Evolutionary conservation across 2,888 invertebrate species (phyloP), one percentile per base, ranked within the genome.

Genomic region (Drosophila peninsularis): DNA sequence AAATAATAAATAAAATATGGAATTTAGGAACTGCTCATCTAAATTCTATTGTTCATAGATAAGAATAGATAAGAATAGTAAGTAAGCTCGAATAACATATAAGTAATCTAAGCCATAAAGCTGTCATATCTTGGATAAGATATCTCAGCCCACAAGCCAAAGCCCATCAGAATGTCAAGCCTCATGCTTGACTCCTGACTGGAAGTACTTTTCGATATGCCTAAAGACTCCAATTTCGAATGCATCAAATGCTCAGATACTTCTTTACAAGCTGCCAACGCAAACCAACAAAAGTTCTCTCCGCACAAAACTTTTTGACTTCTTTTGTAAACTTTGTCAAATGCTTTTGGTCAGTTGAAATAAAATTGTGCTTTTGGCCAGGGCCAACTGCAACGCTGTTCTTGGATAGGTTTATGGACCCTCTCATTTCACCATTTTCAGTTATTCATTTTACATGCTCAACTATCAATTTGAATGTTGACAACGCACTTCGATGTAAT

Each of bases 391-490:
- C 5, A 21, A 24, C 14, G 42, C 24, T 24, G 44, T 24, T 30
- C 30, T 7, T 30, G 1, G 30, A 30, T 30, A 30, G 30, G 27
- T 27, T 6, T 3, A 2, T 3, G 24, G 24, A 24, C 3, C 24
- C 24, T 4, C n/a, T n/a, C n/a, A n/a, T n/a, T n/a, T n/a, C 2
- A 27, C 24, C 9, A 14, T 5, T 44, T 24, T 3, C 3, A 24
- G 44, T 4, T 47, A 17, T n/a, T 47, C 11, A 21, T 17, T 17
- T 17, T 11, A 52, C 34, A 52, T 60, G 55, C 58, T 49, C 44
- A 61, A 60, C 53, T 61, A 30, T 47, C 34, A 42, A 79, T 79
- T 65, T 66, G 62, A 60, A 39, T 69, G 54, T 63, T 61, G 34
- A 62, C 69, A 74, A 19, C 17, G 52, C 54, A 24, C 17, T 36